These are phyloP conservation scores for Papilio helenus DNA, from an alignment of 1,140 invertebrate species.

Conservation along the genomic window DNA sequence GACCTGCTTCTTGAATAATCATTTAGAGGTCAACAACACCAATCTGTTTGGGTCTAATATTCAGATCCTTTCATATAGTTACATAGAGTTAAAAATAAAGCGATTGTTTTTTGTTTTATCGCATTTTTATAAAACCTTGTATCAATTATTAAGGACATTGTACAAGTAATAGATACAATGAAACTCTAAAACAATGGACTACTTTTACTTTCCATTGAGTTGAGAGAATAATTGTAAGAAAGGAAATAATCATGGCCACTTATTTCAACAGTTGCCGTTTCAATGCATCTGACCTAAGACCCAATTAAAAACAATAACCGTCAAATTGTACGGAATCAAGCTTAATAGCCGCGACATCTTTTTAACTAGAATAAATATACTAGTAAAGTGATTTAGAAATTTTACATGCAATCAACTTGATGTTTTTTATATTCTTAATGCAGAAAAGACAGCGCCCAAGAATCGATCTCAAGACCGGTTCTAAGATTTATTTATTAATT, in stretches of 20 bases:
- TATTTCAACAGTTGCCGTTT: conserved; percentile 36
- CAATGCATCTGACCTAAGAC: conserved; percentile 56
- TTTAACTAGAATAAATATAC: neutral
- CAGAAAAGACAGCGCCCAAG: neutral
- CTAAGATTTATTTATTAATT: too few species aligned
- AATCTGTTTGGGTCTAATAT: conserved; percentile 41
- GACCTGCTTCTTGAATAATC: conserved; percentile 38
- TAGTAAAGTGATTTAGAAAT: neutral
- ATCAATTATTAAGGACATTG: neutral
- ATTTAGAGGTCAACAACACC: conserved; percentile 45
- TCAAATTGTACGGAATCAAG: conserved; percentile 55
- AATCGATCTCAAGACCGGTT: too few species aligned
- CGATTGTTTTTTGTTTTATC: too few species aligned
- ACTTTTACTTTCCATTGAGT: conserved; percentile 37
- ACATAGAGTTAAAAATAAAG: too few species aligned
- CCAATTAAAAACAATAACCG: conserved; percentile 54
- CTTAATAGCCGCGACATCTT: conserved; percentile 46
- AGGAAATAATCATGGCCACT: conserved; percentile 32
- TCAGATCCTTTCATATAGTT: neutral
- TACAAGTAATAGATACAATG: conserved; percentile 9
- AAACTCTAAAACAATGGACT: neutral
- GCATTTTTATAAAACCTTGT: neutral
- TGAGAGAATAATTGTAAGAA: conserved; percentile 17
- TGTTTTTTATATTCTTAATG: neutral
- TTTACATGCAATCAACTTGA: neutral